Evolutionary conservation across 1,140 invertebrate genomes (phyloP).

Genomic region (Euwallacea similis): DNA sequence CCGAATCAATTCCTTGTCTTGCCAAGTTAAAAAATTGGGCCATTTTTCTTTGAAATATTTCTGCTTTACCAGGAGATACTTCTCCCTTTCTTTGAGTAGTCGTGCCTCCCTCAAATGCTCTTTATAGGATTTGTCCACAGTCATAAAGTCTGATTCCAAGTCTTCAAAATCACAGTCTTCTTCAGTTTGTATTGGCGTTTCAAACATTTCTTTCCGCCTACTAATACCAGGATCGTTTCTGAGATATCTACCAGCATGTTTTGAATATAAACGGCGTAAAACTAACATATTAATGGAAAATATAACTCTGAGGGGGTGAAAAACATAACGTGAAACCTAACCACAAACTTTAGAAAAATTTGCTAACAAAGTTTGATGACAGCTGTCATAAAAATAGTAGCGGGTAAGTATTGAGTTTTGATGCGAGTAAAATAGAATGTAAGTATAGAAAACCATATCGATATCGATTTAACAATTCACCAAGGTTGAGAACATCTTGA

Average conservation of each 20-base stretch:
- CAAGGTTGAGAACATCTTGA: no score
- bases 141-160: conserved; percentile 58
- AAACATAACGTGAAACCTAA: no score
- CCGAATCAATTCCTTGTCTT: conserved; percentile 81
- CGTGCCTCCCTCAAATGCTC: conserved; percentile 53
- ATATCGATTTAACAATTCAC: no score
- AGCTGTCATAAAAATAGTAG: no score
- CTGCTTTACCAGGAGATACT: conserved; percentile 64
- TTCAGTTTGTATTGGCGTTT: conserved; percentile 44
- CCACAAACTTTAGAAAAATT: no score
- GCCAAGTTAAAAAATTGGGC: conserved; percentile 77
- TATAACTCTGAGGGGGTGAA: not conserved
- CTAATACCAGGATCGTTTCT: conserved; percentile 32
- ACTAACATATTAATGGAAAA: not conserved
- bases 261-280: not conserved
- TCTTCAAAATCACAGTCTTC: conserved; percentile 51
- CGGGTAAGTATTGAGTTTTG: no score
- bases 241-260: not conserved
- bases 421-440: no score
- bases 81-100: conserved; percentile 54
- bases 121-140: conserved; percentile 50
- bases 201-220: conserved; percentile 8
- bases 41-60: conserved; percentile 74
- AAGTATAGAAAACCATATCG: no score
- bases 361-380: no score